Evolutionary conservation across 2,113 vertebrate genomes (phyloP).

Genomic region (Petromus typicus): DNA sequence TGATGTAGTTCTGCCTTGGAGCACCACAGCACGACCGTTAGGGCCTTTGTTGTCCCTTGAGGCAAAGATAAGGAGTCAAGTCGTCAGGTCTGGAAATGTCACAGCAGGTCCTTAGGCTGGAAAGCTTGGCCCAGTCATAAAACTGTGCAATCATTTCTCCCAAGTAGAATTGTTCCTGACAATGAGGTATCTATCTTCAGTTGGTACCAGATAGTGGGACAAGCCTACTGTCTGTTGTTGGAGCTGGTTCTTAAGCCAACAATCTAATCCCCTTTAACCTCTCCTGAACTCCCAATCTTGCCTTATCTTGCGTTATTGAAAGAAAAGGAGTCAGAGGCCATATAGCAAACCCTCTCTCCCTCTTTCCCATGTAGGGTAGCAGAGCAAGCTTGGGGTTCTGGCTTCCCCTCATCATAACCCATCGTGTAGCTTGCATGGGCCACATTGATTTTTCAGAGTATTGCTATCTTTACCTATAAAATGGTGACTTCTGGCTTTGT

Average conservation of each 20-base stretch:
- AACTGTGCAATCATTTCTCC: too few relatives aligned
- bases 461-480: not conserved
- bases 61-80: too few relatives aligned
- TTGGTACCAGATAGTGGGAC: not conserved
- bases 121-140: too few relatives aligned
- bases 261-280: not conserved
- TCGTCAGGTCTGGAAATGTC: too few relatives aligned
- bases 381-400: not conserved
- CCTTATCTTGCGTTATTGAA: not conserved
- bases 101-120: too few relatives aligned
- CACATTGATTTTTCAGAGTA: not conserved
- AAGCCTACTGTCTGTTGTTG: not conserved
- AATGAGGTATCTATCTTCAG: not conserved
- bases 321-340: fast-evolving
- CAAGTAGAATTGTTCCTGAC: too few relatives aligned
- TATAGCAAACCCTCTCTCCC: not conserved
- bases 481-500: not conserved
- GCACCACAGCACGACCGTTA: too few relatives aligned
- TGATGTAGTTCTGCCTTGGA: too few relatives aligned
- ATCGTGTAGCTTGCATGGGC: not conserved
- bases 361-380: not conserved
- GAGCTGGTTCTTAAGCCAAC: not conserved
- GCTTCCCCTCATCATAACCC: not conserved
- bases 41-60: too few relatives aligned
- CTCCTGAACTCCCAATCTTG: not conserved